phyloP scores from a whole-genome alignment of 2,797 vertebrate species.

The Chelon auratus region DNA sequence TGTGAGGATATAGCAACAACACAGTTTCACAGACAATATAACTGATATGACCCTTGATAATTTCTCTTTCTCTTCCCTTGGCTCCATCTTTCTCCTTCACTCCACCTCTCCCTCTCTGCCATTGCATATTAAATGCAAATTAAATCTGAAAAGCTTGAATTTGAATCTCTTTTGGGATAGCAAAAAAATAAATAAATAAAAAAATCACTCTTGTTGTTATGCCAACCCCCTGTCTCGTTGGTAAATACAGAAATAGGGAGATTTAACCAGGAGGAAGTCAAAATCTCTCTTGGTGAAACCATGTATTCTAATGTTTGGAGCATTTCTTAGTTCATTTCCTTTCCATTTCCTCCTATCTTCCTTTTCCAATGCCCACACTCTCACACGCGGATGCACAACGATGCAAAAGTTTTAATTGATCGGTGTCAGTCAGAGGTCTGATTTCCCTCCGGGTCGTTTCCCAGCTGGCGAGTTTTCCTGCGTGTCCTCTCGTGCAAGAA shows the following conservation, averaged over 20 bases:
- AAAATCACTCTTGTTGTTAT: constrained; percentile 49
- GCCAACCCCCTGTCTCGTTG: constrained; percentile 24
- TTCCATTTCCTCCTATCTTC: constrained; percentile 52
- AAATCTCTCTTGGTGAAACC: constrained; percentile 34
- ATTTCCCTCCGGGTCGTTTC: constrained; percentile 57
- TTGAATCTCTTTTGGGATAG: constrained; percentile 54
- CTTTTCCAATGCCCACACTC: constrained; percentile 15
- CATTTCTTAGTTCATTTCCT: constrained; percentile 34
- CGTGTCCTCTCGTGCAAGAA: constrained; percentile 14
- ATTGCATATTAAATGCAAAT: constrained; percentile 50
- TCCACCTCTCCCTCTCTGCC: constrained; percentile 4
- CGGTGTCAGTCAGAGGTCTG: constrained; percentile 42
- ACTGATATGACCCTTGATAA: constrained; percentile 29
- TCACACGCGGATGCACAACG: constrained; percentile 32
- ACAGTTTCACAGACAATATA: constrained; percentile 24
- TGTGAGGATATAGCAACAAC: constrained; percentile 15
- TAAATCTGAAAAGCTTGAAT: constrained; percentile 38
- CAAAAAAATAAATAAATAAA: constrained; percentile 12
- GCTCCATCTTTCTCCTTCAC: constrained; percentile 8
- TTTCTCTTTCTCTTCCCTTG: neutral
- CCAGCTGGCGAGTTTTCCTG: constrained; percentile 18
- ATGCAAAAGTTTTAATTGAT: constrained; percentile 47
- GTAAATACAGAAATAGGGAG: constrained; percentile 21
- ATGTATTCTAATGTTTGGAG: constrained; percentile 36
- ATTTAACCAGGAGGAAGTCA: constrained; percentile 45